Evolutionary conservation across 2,888 invertebrate species (phyloP).

Genomic region (Lasioglossum oenotherae): DNA sequence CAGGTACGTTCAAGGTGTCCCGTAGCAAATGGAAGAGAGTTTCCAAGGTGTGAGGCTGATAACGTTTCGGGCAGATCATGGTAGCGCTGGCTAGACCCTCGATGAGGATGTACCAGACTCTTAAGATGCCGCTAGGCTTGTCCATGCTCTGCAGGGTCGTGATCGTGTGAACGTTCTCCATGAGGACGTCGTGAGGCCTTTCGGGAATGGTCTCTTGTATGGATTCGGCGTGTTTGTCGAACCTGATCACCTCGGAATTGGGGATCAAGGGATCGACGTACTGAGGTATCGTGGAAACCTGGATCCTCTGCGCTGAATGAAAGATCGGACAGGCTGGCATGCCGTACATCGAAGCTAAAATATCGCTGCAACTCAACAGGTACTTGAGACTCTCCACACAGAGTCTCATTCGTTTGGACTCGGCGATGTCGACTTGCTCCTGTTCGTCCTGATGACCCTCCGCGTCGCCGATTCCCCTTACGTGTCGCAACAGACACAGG

Average conservation of each 20-base stretch:
- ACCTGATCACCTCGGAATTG: slow-evolving; percentile 89
- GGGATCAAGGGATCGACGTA: slow-evolving; percentile 95
- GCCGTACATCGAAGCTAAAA: slow-evolving; percentile 95
- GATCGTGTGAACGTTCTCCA: slow-evolving; percentile 85
- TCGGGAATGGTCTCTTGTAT: slow-evolving; percentile 88
- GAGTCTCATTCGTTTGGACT: slow-evolving; percentile 84
- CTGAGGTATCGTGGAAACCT: slow-evolving; percentile 91
- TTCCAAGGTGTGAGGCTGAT: slow-evolving; percentile 95
- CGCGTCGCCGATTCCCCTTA: slow-evolving; percentile 89
- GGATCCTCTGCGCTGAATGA: slow-evolving; percentile 94
- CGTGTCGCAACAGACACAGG: slow-evolving; percentile 92
- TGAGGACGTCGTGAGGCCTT: slow-evolving; percentile 88
- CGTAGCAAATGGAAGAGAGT: slow-evolving; percentile 93
- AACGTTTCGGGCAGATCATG: slow-evolving; percentile 90
- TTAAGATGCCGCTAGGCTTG: slow-evolving; percentile 92
- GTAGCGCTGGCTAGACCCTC: slow-evolving; percentile 94
- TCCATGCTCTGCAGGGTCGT: slow-evolving; percentile 89
- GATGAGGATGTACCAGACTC: slow-evolving; percentile 95
- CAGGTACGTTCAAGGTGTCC: slow-evolving; percentile 92
- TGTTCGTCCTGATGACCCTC: slow-evolving; percentile 83
- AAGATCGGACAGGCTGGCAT: slow-evolving; percentile 98
- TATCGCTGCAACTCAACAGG: slow-evolving; percentile 93
- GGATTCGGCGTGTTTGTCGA: slow-evolving; percentile 87
- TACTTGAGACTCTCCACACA: slow-evolving; percentile 93
- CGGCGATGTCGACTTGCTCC: slow-evolving; percentile 78